A percentile compares a stretch with the other conserved stretches of the same genome.
Conservation (phyloP, 2,113 vertebrate species). For the Physeter macrocephalus region DNA sequence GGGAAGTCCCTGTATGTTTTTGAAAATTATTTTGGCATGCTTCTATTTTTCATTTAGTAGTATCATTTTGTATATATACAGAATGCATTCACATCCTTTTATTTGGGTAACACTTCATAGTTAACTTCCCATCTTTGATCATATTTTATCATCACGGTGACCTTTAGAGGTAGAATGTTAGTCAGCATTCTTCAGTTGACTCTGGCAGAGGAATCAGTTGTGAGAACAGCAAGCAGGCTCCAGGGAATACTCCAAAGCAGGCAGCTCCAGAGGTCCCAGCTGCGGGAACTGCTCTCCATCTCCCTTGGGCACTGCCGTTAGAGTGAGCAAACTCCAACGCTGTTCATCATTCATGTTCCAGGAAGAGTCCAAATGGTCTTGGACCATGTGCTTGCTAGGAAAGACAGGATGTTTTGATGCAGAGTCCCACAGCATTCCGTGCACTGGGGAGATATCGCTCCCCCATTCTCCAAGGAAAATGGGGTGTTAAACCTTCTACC, state of each 20-base stretch:
- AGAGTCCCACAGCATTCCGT: not conserved
- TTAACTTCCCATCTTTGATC: not conserved
- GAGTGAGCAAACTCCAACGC: not conserved
- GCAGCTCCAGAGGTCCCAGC: fast-evolving
- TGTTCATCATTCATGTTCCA: not conserved
- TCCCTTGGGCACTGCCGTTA: not conserved
- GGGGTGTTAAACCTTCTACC: not conserved
- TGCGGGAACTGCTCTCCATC: fast-evolving
- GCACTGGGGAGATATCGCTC: not conserved
- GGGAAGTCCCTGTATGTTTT: not conserved
- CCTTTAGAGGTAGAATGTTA: not conserved
- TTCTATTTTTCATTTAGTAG: not conserved
- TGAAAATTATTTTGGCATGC: not conserved
- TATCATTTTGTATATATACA: not conserved
- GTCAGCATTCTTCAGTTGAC: not conserved
- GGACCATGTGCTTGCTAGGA: not conserved
- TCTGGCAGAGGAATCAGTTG: not conserved
- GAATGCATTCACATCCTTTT: not conserved
- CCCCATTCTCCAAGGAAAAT: not conserved
- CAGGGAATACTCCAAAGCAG: not conserved
- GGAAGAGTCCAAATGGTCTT: not conserved
- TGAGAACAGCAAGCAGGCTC: not conserved
- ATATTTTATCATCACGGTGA: not conserved
- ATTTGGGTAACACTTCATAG: not conserved
- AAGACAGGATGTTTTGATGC: not conserved